phyloP scores from a whole-genome alignment of 2,888 invertebrate species.

The Calephelis perditalis region DNA sequence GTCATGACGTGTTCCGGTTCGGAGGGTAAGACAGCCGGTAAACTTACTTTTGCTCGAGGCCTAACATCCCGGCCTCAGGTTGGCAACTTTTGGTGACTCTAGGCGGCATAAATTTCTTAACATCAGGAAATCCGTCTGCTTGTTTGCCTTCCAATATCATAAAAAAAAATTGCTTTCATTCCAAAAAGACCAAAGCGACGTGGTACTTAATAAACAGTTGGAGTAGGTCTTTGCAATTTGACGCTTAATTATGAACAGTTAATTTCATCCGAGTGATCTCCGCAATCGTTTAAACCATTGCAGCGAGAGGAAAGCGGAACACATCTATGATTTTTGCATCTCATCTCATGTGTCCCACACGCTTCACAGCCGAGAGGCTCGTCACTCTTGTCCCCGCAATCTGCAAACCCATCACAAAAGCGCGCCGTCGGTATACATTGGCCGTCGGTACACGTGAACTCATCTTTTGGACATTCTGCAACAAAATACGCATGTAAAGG shows the following conservation, averaged over 20 bases:
- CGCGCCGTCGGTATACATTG: conserved; percentile 80
- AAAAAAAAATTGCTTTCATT: too few relatives aligned
- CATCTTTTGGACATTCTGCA: conserved; percentile 65
- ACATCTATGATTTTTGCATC: conserved; percentile 78
- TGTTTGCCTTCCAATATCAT: too few relatives aligned
- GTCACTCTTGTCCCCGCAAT: conserved; percentile 84
- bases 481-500: conserved; percentile 27
- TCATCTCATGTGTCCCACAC: conserved; percentile 72
- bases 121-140: too few relatives aligned
- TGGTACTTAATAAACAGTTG: too few relatives aligned
- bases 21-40: too few relatives aligned
- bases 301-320: conserved; percentile 79
- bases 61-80: too few relatives aligned
- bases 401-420: conserved; percentile 84
- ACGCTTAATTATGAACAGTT: conserved; percentile 43
- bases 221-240: too few relatives aligned
- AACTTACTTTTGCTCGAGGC: too few relatives aligned
- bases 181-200: too few relatives aligned
- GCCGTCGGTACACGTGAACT: conserved; percentile 80
- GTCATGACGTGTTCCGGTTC: too few relatives aligned
- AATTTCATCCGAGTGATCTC: conserved; percentile 83
- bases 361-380: conserved; percentile 79
- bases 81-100: too few relatives aligned
- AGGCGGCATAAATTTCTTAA: too few relatives aligned
- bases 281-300: conserved; percentile 82